Evolutionary conservation across 2,888 invertebrate genomes (phyloP), one percentile per base, ranked within the genome.

Genomic region (Rhimphoctona megacephalus): DNA sequence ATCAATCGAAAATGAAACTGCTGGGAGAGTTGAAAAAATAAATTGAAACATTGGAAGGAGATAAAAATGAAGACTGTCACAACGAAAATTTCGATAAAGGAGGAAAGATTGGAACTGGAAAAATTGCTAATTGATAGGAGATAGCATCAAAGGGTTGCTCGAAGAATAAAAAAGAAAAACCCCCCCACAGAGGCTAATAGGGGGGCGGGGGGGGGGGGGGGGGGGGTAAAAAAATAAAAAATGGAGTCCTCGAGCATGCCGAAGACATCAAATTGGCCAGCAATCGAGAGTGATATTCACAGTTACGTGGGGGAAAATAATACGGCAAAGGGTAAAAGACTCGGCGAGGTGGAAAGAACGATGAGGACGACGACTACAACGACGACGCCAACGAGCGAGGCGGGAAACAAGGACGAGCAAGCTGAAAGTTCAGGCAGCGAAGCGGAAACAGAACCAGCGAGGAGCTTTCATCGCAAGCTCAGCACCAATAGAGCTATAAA

Each of bases 401-500:
- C 81, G 83, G 57, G 79, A 61, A 85, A 76, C 84, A 83, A 89
- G 93, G 85, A 83, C 49, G 87, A 89, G 33, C 77, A 69, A 87
- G 96, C 96, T 90, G 96, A 96, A 90, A 96, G 96, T 86, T 96
- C 97, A 49, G 98, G 97, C 93, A 98, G 98, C 95, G 98, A 98
- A 94, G 97, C 96, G 94, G 98, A 98, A 94, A 96, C 96, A 83
- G 97, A 97, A 94, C 97, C 97, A 91, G 97, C 97, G 89, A 96
- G 95, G 94, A 96, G 96, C 90, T 97, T 97, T 94, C 96, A 97
- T 92, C 96, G 97, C 92, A 96, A 97, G 92, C 96, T 98, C 94
- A 98, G 98, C 86, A 98, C 97, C 87, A 97, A 97, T 95, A 97
- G 97, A 94, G 97, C 97, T 94, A 96, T 97, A 94, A 97, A 97